Conservation (phyloP, 2,113 vertebrate genomes). For the Atrichornis clamosus region DNA sequence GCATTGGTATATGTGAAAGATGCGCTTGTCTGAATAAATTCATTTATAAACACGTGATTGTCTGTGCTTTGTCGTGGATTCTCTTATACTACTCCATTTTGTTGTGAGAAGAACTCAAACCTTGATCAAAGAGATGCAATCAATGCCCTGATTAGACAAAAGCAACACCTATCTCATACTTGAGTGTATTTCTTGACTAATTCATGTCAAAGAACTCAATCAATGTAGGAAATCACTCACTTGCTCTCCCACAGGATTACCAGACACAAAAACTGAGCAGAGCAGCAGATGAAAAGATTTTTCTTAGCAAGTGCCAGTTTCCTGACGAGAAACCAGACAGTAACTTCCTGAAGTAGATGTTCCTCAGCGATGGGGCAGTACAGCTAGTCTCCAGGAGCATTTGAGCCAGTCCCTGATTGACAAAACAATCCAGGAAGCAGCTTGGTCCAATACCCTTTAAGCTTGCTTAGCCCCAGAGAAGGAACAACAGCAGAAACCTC, state of each 20-base stretch:
- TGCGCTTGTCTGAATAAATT: not conserved
- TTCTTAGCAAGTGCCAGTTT: not conserved
- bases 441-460: not conserved
- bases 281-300: not conserved
- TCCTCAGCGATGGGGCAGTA: not conserved
- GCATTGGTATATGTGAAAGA: not conserved
- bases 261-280: not conserved
- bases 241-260: not conserved
- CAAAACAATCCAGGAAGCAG: not conserved
- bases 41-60: not conserved
- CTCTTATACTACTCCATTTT: not conserved
- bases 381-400: not conserved
- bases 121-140: not conserved
- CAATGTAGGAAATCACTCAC: not conserved
- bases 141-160: not conserved
- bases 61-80: not conserved
- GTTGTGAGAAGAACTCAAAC: not conserved
- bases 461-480: not conserved
- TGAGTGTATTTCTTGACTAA: not conserved
- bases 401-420: not conserved
- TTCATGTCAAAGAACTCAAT: not conserved
- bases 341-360: not conserved
- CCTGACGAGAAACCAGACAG: not conserved
- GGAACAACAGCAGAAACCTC: not conserved
- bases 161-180: not conserved